Evolutionary conservation across 2,113 vertebrate species (phyloP).

Genomic region (Gavialis gangeticus): DNA sequence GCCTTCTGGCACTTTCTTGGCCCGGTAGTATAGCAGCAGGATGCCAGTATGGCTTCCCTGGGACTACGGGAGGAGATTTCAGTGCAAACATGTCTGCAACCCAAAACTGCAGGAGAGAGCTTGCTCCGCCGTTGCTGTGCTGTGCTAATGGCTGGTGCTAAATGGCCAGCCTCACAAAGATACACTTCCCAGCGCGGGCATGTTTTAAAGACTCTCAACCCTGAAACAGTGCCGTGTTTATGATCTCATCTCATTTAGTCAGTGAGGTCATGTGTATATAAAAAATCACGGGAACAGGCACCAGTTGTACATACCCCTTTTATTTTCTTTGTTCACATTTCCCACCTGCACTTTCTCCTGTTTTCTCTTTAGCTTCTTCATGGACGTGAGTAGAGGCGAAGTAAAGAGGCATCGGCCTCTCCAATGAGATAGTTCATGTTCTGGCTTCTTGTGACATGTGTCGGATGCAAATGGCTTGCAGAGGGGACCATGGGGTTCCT

Average conservation of each 20-base stretch:
- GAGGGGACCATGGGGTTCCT: not conserved
- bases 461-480: not conserved
- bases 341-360: not conserved
- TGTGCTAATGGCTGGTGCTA: not conserved
- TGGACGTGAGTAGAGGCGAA: not conserved
- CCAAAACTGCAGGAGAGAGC: not conserved
- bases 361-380: not conserved
- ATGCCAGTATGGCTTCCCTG: not conserved
- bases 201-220: not conserved
- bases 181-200: not conserved
- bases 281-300: conserved; percentile 8
- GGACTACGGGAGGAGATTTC: not conserved
- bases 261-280: conserved; percentile 10
- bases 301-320: not conserved
- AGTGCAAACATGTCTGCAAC: not conserved
- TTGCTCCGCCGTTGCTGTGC: not conserved
- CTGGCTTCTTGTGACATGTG: not conserved
- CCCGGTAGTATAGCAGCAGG: not conserved
- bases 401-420: not conserved
- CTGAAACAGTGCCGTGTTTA: not conserved
- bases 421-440: not conserved
- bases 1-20: not conserved
- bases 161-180: not conserved
- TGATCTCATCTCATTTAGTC: conserved; percentile 16
- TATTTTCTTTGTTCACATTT: not conserved